Base-by-base conservation (phyloP, 2,888 invertebrate species). In the Agonopterix arenella region DNA sequence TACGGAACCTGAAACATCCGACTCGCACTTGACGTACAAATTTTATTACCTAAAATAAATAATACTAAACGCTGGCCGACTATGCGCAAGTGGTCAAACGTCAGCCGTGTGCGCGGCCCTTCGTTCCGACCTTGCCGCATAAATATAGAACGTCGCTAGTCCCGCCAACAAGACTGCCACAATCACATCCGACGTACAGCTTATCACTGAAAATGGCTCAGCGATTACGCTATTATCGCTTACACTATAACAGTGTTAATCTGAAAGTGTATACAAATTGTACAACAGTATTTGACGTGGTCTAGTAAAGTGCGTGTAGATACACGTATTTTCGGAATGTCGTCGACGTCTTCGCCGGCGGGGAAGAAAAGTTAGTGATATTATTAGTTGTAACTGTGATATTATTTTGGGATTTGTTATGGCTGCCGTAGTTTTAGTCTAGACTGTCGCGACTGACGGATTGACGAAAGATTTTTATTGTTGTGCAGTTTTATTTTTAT, bases 201-300 rank as follows among this genome's bases (percentile, higher is more conserved):
- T 88, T 88, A 88, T 88, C 88, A 84, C 78, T 80, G 73, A 88
- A 86, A 85, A 88, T 88, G 88, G 76, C 78, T 72, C 70, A 70
- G 68, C 79, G 84, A 84, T 86, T 83, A 77, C 74, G 67, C 58
- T 64, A 66, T 80, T 77, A 83, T 80, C 80, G 66, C 57, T 71
- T 67, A 64, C 70, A 71, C 72, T 63, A 63, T 60, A 71, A 64
- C 59, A 66, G 66, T 66, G 66, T 73, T 65, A 70, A 72, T 72
- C 73, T 66, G 10, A 41, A 49, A 52, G 49, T 49, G 49, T 49
- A 45, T 49, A 50, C 48, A 44, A 72, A 74, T 70, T 79, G 73
- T 74, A 70, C 67, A 73, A 73, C 73, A 73, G 67, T 60, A 48
- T 74, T 73, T 59, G 71, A 76, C 71, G 77, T 70, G 62, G 69